Conservation (phyloP, 2,797 vertebrate genomes). For the Lerista edwardsae region DNA sequence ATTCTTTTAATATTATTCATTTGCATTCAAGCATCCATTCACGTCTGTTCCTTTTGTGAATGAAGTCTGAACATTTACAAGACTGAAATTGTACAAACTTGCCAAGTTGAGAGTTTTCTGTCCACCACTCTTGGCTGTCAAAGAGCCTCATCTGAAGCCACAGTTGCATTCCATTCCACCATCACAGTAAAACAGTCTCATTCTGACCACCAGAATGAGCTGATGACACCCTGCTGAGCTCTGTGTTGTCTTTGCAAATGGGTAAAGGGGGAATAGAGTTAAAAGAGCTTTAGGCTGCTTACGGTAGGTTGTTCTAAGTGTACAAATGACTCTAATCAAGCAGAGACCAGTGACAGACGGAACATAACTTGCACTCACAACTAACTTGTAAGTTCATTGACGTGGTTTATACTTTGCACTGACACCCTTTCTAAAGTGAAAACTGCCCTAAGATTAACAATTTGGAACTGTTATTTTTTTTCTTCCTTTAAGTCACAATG, state of each 20-base stretch:
- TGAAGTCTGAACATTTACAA: slow-evolving; percentile 1
- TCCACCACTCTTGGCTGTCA: fast-evolving
- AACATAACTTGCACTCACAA: slow-evolving; percentile 22
- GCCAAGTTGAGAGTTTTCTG: slow-evolving; percentile 21
- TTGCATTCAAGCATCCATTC: neutral
- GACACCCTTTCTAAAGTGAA: slow-evolving; percentile 50
- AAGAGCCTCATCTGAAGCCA: neutral
- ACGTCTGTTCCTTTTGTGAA: neutral
- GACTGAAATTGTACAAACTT: slow-evolving; percentile 6
- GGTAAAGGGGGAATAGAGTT: neutral
- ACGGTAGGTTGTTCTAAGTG: neutral
- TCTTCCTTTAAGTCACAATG: slow-evolving; percentile 58
- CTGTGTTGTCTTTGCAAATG: neutral
- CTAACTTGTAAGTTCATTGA: slow-evolving; percentile 29
- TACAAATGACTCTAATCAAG: neutral
- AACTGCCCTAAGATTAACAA: slow-evolving; percentile 58
- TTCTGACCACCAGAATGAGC: neutral
- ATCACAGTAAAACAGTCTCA: neutral
- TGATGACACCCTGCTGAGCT: neutral
- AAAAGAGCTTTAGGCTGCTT: neutral
- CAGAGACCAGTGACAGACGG: neutral
- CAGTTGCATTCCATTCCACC: neutral
- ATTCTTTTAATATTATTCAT: neutral
- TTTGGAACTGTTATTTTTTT: slow-evolving; percentile 32
- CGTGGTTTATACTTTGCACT: slow-evolving; percentile 44